Evolutionary conservation across 2,888 invertebrate species (phyloP), one percentile per base, ranked within the genome.

Genomic region (Chloroclystis v-ata): DNA sequence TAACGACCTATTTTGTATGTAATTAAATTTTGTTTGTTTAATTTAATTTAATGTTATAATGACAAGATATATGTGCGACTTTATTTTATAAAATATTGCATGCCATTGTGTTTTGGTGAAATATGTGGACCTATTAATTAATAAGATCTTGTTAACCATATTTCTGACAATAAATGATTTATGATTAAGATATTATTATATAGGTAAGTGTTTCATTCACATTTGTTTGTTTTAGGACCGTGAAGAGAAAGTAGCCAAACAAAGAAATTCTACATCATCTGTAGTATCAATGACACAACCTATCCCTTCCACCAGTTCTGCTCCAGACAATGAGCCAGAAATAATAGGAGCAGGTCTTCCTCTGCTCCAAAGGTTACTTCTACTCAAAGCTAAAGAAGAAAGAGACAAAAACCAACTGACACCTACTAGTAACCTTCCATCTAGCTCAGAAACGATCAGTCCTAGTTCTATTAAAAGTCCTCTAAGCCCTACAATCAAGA

Each of bases 331-430:
- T 41, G 90, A 91, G 71, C 82, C 89, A 9, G 92, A 93, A 77
- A 89, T 92, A 9, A 90, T 92, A 45, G 93, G 92, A 37, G 91
- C 91, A 54, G 92, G 92, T 39, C 86, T 95, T 41, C 93, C 95
- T 4, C 88, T 95, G 3, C 77, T 94, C 14, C 94, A 95, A 75
- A 89, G 95, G 56, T 87, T 95, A 50, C 86, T 94, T 14, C 82
- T 94, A 54, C 84, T 95, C 37, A 94, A 95, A 84, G 92, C 93
- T 24, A 94, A 93, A 78, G 92, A 92, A 75, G 94, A 94, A 59
- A 83, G 86, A 52, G 90, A 90, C 37, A 77, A 86, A 45, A 85
- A 83, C 57, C 84, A 84, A 59, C 60, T 87, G 1, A 85, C 85
- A 3, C 82, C 83, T 2, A 69, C 78, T 7, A 87, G 86, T 52